phyloP scores from a whole-genome alignment of 2,888 invertebrate species.

The Ichneumon xanthorius region DNA sequence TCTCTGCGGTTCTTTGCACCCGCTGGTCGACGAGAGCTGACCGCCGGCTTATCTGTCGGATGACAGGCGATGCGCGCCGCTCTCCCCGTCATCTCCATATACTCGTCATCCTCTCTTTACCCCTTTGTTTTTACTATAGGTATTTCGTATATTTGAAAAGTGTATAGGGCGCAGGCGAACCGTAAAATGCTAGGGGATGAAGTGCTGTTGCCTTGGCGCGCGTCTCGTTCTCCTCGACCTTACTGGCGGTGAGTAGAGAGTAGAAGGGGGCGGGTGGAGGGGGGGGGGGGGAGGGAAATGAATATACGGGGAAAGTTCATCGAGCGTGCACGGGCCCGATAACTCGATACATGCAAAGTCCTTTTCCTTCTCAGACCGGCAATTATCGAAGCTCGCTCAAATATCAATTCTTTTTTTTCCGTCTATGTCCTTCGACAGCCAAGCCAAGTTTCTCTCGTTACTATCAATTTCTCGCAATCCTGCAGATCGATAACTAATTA shows the following conservation, averaged over 20 bases:
- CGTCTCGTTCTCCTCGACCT: conserved; percentile 17
- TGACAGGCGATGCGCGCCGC: conserved; percentile 77
- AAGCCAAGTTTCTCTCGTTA: neutral
- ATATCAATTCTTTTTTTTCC: conserved; percentile 15
- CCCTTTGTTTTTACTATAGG: conserved; percentile 59
- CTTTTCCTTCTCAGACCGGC: conserved; percentile 46
- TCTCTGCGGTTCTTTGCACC: neutral
- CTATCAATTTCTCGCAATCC: no score
- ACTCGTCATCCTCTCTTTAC: conserved; percentile 25
- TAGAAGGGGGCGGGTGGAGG: no score
- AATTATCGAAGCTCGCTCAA: conserved; percentile 14
- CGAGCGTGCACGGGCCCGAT: conserved; percentile 60
- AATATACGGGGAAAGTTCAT: conserved; percentile 40
- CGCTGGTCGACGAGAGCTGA: neutral
- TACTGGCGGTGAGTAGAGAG: neutral
- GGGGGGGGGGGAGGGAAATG: conserved; percentile 3
- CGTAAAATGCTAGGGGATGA: conserved; percentile 75
- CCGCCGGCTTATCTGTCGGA: conserved; percentile 77
- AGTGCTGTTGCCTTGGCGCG: conserved; percentile 64
- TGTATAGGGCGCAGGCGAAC: conserved; percentile 66
- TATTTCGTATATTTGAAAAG: conserved; percentile 63
- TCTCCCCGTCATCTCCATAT: conserved; percentile 37
- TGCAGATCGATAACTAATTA: no score
- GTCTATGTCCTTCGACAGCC: neutral
- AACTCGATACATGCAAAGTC: conserved; percentile 55